Percentiles rank a stretch among this genome's conserved stretches.
These are phyloP conservation scores for Aythya baeri DNA, from an alignment of 2,113 vertebrate species.

Conservation along the genomic window DNA sequence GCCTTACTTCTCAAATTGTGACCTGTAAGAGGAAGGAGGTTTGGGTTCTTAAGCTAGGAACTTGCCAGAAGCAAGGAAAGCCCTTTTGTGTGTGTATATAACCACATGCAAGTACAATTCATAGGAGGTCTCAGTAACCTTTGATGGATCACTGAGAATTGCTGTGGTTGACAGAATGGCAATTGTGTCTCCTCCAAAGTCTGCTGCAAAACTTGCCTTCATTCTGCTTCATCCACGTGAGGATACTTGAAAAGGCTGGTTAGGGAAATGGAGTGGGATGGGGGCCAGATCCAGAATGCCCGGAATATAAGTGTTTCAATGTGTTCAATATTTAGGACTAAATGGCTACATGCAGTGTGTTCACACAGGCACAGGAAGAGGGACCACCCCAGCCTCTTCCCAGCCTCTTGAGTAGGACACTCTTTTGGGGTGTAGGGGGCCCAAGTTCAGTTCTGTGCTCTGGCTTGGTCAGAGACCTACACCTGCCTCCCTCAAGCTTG, in stretches of 20 bases:
- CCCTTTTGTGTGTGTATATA: not conserved
- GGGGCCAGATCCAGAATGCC: not conserved
- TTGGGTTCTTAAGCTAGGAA: not conserved
- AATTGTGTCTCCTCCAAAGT: not conserved
- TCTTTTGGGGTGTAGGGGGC: not conserved
- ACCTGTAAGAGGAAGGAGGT: not conserved
- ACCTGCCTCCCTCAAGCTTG: not conserved
- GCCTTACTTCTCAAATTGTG: not conserved
- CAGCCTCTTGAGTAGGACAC: not conserved
- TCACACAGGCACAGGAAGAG: not conserved
- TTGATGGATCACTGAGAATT: not conserved
- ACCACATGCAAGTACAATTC: not conserved
- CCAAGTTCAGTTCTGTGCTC: not conserved
- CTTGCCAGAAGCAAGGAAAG: not conserved
- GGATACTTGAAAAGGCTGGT: rapidly evolving
- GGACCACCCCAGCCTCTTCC: not conserved
- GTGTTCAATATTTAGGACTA: not conserved
- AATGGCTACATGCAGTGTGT: not conserved
- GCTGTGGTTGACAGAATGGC: not conserved
- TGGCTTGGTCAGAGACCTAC: not conserved
- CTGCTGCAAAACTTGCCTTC: not conserved
- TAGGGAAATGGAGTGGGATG: not conserved
- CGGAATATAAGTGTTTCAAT: not conserved
- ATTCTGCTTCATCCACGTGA: not conserved
- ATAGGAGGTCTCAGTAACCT: not conserved